Conservation (phyloP, 2,888 invertebrate genomes). For the Drosophila parthenogenetica region DNA sequence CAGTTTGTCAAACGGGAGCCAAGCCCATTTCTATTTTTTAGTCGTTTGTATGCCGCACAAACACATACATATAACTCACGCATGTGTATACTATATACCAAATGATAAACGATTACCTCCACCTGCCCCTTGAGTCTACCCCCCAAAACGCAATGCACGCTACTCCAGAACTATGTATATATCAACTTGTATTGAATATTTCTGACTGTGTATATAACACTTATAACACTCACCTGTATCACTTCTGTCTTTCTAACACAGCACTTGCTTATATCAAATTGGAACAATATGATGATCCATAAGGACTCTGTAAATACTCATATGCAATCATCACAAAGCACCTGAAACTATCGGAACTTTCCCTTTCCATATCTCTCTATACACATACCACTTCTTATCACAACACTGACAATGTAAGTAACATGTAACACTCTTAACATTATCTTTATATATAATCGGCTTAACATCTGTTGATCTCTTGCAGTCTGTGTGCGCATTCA, state of each 20-base stretch:
- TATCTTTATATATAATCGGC: not conserved
- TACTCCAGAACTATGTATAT: constrained; percentile 27
- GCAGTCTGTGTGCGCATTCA: constrained; percentile 83
- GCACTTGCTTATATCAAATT: constrained; percentile 84
- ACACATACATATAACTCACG: constrained; percentile 39
- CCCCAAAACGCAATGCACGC: constrained; percentile 39
- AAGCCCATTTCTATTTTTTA: constrained; percentile 65
- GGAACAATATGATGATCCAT: constrained; percentile 83
- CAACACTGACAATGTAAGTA: constrained; percentile 67
- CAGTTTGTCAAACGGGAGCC: constrained; percentile 59
- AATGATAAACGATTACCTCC: constrained; percentile 71
- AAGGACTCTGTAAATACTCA: constrained; percentile 58
- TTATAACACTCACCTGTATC: constrained; percentile 43
- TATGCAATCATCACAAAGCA: constrained; percentile 51
- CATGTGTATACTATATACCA: constrained; percentile 60
- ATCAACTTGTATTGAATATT: constrained; percentile 15
- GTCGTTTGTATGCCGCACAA: constrained; percentile 31
- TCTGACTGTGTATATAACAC: constrained; percentile 6
- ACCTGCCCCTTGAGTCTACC: constrained; percentile 22
- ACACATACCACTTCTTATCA: constrained; percentile 27
- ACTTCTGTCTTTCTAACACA: constrained; percentile 62
- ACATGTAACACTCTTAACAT: constrained; percentile 20
- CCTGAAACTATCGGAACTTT: constrained; percentile 53
- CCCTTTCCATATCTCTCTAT: constrained; percentile 2
- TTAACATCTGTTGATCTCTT: constrained; percentile 41